Base-by-base conservation (phyloP, 2,797 vertebrate genomes). In the Lutra lutra region DNA sequence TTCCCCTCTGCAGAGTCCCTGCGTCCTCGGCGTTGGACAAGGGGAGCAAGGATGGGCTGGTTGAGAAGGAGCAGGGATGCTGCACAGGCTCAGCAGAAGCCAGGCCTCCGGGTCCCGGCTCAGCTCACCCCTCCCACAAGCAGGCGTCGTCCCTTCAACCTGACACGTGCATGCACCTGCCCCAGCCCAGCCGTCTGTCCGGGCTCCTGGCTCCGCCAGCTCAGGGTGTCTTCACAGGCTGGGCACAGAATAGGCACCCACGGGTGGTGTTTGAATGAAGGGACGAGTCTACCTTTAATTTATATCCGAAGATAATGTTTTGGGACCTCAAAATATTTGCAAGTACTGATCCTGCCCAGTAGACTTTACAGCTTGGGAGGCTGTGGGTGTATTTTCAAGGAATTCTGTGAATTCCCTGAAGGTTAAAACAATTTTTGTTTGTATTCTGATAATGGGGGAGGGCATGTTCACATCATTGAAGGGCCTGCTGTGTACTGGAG, bases 91-190 rank as follows among this genome's bases (percentile, higher is more conserved):
- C 66, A 23, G 29, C 38, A 17, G 32, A 38, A 15, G 56, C 46
- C n/a, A 8, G 35, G 64, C 40, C 25, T 62, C 11, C 3, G 32
- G 78, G n/a, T 32, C 0, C 32, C 51, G 4, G 23, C 62, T 12
- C 0, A 13, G 38, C 48, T n/a, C 25, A 15, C 18, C 14, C 13
- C 9, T 32, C 35, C 12, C 8, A 0, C 25, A 7, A 5, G 27
- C 14, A 4, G 2, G 51, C 38, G 8, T 9, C 7, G 8, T 46
- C 25, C 72, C 27, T 18, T 29, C 43, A 15, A 2, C 43, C 4
- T 8, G 72, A 10, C 27, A 29, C 3, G 27, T 7, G 40, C 25
- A 29, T 0, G 25, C 38, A 23, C 12, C 58, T 21, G 5, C 14
- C 29, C 10, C 40, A 43, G 7, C 18, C 3, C 18, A 51, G 40